Base-by-base conservation (phyloP, 2,888 invertebrate genomes). In the Allolobophora icterica region DNA sequence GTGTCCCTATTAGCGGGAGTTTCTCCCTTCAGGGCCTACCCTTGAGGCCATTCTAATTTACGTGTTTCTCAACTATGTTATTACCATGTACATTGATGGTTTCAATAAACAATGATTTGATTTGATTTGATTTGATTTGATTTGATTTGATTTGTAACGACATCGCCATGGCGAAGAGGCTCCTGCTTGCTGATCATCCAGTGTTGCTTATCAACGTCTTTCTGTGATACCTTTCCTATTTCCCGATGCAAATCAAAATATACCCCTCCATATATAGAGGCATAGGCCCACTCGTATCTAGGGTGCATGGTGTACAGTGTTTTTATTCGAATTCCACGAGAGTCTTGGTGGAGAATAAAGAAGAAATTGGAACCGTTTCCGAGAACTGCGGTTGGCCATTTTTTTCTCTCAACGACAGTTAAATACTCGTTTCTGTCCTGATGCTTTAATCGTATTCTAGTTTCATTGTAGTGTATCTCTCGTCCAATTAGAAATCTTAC, bases 301-400 rank as follows among this genome's bases (percentile, higher is more conserved):
- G 35, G 21, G 24, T 34, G 38, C 87, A 17, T 87, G n/a, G 87
- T 35, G 87, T 87, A 13, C 11, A 87, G 87, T 6, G 87, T 87
- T 87, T 87, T 87, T 24, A 87, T 87, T 87, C 87, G 34, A 35
- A 87, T 87, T 87, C 87, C 87, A 87, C 0, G 17, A 24, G n/a
- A 5, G 35, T 38, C 87, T 19, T 87, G n/a, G 38, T 87, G 8
- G 24, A 87, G 34, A 15, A 87, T 87, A 24, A 35, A 87, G 24
- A n/a, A 19, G 38, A 87, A 87, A 17, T 21, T 30, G 87, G 30
- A n/a, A 24, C 11, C 11, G 19, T 38, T 0, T 35, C 87, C 87
- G 30, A 87, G 35, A 34, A 35, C 17, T 34, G 35, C 87, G 0
- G 87, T 35, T 24, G 87, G 87, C 87, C 87, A 87, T 4, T 38